phyloP scores from a whole-genome alignment of 2,797 vertebrate species.

The Garrulus glandarius region DNA sequence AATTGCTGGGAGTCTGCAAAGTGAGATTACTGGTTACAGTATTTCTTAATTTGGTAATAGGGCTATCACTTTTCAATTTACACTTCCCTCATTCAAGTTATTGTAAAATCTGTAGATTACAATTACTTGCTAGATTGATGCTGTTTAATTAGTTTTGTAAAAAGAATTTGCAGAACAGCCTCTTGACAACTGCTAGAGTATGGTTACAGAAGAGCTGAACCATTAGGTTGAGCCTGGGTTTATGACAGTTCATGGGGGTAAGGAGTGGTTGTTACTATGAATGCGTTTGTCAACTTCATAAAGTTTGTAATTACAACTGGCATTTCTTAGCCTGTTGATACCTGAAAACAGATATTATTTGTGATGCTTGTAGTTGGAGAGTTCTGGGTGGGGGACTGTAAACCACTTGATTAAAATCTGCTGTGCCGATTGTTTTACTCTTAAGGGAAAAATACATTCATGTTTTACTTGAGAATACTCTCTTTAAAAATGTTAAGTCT shows the following conservation, averaged over 20 bases:
- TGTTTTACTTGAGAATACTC: slow-evolving; percentile 5
- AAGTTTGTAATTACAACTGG: slow-evolving; percentile 2
- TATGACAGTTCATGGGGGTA: slow-evolving; percentile 13
- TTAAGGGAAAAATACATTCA: not conserved
- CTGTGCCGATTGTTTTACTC: slow-evolving; percentile 37
- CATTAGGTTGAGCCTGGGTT: not conserved
- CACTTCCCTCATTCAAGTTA: not conserved
- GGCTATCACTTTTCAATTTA: not conserved
- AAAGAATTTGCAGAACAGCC: not conserved
- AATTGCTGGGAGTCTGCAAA: not conserved
- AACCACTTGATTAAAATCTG: slow-evolving; percentile 43
- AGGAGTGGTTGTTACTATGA: not conserved
- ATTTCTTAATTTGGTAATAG: not conserved
- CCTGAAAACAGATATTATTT: slow-evolving; percentile 3
- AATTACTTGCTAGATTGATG: not conserved
- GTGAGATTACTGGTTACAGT: not conserved
- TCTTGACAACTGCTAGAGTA: not conserved
- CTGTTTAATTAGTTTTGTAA: not conserved
- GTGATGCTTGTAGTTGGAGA: not conserved
- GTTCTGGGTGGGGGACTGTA: not conserved
- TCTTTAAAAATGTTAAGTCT: slow-evolving; percentile 11
- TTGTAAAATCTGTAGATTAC: not conserved
- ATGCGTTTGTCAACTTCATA: slow-evolving; percentile 7
- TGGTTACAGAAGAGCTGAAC: not conserved
- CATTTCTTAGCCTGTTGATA: slow-evolving; percentile 40